Evolutionary conservation across 2,113 vertebrate species (phyloP), one percentile per base, ranked within the genome.

Genomic region (Hystrix brachyura): DNA sequence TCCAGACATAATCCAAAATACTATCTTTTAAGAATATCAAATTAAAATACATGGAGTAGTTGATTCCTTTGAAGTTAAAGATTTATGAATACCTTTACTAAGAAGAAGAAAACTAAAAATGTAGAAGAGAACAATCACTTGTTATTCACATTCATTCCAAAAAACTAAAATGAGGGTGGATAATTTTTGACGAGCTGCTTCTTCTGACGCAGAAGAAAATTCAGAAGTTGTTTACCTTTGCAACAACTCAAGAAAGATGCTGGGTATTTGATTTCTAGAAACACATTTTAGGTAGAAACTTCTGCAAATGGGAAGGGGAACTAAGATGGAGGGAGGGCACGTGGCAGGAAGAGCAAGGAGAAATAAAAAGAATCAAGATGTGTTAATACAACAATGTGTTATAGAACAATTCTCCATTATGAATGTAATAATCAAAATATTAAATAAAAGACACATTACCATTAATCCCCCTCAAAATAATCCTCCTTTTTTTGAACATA

Each of bases 61-160:
- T 79, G n/a, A 12, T 57, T 79, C 12, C 7, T 92, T 90, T 19
- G 5, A 79, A 93, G 72, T 80, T 25, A 96, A 90, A 85, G 25
- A 81, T 48, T 38, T 80, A 9, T 74, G 25, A 71, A 53, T 62
- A 55, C 34, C 59, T 74, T 85, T 43, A 21, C 53, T 92, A 62
- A 74, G 29, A 43, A 87, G 18, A 53, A 89, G 62, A 95, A 60
- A 80, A 34, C 5, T 53, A 1, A 53, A 64, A 85, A 85, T 4
- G 59, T 25, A 71, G 5, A 88, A 3, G 29, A 62, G 79, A 80
- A 62, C 11, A 29, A 76, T 25, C 3, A 85, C 21, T 34, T 82
- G 23, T 76, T 60, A 60, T 59, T 86, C 21, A 29, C 7, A 94
- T 81, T n/a, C 80, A 80, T 27, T 72, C 9, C 5, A 65, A n/a